These are phyloP conservation scores for Falco cherrug DNA, from an alignment of 2,797 vertebrate genomes.

Conservation along the genomic window DNA sequence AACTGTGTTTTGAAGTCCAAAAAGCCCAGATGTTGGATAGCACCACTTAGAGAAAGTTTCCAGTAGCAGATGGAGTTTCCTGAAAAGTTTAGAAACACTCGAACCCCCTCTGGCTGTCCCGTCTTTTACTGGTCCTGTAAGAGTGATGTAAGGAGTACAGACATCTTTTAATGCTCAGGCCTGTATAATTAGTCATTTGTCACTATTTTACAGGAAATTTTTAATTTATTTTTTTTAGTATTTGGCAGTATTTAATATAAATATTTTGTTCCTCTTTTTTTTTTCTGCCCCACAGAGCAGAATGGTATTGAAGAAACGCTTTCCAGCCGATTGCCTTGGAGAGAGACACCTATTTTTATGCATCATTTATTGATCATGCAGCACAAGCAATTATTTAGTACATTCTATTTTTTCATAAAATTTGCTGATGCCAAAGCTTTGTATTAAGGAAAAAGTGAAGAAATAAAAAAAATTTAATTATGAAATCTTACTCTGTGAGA, in stretches of 20 bases:
- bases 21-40: not conserved
- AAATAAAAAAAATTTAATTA: constrained; percentile 70
- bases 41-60: not conserved
- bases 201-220: not conserved
- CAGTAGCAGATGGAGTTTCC: not conserved
- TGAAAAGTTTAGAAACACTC: not conserved
- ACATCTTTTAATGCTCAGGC: not conserved
- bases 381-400: constrained; percentile 80
- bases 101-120: not conserved
- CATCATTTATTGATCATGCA: constrained; percentile 81
- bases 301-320: constrained; percentile 83
- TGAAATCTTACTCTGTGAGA: constrained; percentile 19
- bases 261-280: constrained; percentile 48
- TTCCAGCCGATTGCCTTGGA: constrained; percentile 72
- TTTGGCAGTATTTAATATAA: constrained; percentile 48
- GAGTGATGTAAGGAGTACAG: not conserved
- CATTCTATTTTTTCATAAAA: constrained; percentile 82
- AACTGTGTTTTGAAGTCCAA: not conserved
- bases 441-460: constrained; percentile 80
- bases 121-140: not conserved
- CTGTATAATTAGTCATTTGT: not conserved
- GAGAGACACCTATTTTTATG: constrained; percentile 80
- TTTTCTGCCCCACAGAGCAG: constrained; percentile 77
- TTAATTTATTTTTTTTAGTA: not conserved
- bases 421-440: constrained; percentile 85